Base-by-base conservation (phyloP, 2,888 invertebrate genomes). In the Margaritifera margaritifera region DNA sequence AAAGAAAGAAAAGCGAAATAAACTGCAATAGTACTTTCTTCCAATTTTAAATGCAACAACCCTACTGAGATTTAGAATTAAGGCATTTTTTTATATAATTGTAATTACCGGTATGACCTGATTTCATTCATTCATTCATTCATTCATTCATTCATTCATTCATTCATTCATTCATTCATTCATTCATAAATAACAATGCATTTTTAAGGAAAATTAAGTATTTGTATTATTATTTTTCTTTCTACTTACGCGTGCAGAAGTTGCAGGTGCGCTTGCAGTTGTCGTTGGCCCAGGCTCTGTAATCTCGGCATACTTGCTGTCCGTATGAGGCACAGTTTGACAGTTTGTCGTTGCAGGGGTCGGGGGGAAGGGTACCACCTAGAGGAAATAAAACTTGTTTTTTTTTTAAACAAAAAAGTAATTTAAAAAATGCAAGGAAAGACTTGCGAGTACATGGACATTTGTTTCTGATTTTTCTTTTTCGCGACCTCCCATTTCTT, bases 221-320 rank as follows among this genome's bases (percentile, higher is more conserved):
- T 60, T 60, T 25, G 3, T 20, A 50, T 6, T 20, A 60, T 27
- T 50, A 2, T n/a, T 42, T 18, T 6, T 62, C 52, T 19, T 25
- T 18, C 11, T 59, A 79, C 81, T 71, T 74, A 83, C 82, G 77
- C 51, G 68, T 64, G 67, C 84, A 84, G 50, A 75, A 62, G 65
- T 80, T 79, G 68, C 84, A 84, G 57, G 69, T 71, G 52, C 69
- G 70, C n/a, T 75, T 73, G 64, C 83, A 83, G 77, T 83, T 83
- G 54, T 75, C 74, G 15, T 69, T 60, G 22, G 84, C 80, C 84
- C 84, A 84, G 19, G 62, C 56, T 54, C 64, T 61, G 64, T 84
- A 84, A 62, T 76, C 74, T 2, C 62, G 77, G 65, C 84, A 84
- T 0, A 79, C 77, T 55, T 69, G 62, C 22, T 51, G 51, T 24